These are phyloP conservation scores for Drosophila phalerata DNA, from an alignment of 2,888 invertebrate genomes.

Conservation along the genomic window DNA sequence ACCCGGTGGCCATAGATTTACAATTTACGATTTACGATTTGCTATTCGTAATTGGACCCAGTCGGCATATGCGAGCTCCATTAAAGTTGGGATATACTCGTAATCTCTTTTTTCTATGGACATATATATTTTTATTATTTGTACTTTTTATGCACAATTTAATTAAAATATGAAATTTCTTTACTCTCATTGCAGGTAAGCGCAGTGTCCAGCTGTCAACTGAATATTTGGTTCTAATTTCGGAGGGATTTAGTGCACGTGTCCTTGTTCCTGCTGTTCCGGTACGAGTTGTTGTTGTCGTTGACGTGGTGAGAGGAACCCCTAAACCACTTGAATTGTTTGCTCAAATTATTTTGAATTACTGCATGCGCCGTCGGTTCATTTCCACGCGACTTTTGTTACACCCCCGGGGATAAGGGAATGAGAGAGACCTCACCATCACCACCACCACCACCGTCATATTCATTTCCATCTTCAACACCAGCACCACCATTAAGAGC, in stretches of 20 bases:
- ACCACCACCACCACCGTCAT: conserved; percentile 25
- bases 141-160: conserved; percentile 27
- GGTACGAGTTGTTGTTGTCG: conserved; percentile 25
- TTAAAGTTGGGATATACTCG: conserved; percentile 38
- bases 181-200: conserved; percentile 67
- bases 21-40: conserved; percentile 67
- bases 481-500: conserved; percentile 17
- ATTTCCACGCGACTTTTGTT: conserved; percentile 57
- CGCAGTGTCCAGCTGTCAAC: conserved; percentile 11
- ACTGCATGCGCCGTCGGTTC: conserved; percentile 54
- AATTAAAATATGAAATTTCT: conserved; percentile 44
- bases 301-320: conserved; percentile 11
- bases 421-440: conserved; percentile 23
- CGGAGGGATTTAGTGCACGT: conserved; percentile 56
- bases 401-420: conserved; percentile 19
- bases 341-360: conserved; percentile 73
- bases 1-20: conserved; percentile 44
- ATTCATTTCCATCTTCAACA: conserved; percentile 9
- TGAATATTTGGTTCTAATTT: conserved; percentile 35
- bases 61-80: conserved; percentile 47
- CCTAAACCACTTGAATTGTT: conserved; percentile 71
- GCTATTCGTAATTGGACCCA: conserved; percentile 59
- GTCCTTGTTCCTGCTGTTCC: conserved; percentile 35
- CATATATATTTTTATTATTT: not conserved
- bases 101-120: conserved; percentile 4